Conservation (phyloP, 2,888 invertebrate genomes). For the Lacanobia oleracea region DNA sequence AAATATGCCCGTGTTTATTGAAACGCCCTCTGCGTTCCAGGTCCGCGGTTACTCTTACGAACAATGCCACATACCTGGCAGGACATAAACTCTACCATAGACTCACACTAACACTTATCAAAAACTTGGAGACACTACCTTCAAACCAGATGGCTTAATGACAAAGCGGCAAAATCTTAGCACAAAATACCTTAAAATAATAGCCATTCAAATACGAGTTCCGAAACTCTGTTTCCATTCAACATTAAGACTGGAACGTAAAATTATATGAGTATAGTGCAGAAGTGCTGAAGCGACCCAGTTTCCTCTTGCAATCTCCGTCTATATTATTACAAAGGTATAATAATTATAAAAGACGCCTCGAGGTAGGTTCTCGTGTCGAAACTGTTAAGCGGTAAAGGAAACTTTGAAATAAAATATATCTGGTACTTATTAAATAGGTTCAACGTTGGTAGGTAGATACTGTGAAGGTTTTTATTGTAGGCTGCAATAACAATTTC, state of each 20-base stretch:
- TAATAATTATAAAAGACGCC: constrained; percentile 62
- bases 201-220: constrained; percentile 33
- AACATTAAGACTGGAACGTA: constrained; percentile 21
- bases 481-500: neutral
- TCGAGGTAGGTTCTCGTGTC: constrained; percentile 46
- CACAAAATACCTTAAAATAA: constrained; percentile 39
- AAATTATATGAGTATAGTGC: constrained; percentile 54
- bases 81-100: no score
- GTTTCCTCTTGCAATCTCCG: constrained; percentile 49
- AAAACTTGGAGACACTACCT: neutral
- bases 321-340: constrained; percentile 60
- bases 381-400: constrained; percentile 43
- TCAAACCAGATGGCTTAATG: neutral
- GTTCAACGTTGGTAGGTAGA: neutral
- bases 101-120: no score
- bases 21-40: no score
- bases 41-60: no score
- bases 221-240: constrained; percentile 48
- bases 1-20: no score
- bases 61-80: no score
- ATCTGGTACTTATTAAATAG: constrained; percentile 3
- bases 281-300: constrained; percentile 47
- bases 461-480: neutral
- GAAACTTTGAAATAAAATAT: constrained; percentile 54
- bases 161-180: constrained; percentile 2